Evolutionary conservation across 2,113 vertebrate genomes (phyloP), one percentile per base, ranked within the genome.

Genomic region (Synchiropus splendidus): DNA sequence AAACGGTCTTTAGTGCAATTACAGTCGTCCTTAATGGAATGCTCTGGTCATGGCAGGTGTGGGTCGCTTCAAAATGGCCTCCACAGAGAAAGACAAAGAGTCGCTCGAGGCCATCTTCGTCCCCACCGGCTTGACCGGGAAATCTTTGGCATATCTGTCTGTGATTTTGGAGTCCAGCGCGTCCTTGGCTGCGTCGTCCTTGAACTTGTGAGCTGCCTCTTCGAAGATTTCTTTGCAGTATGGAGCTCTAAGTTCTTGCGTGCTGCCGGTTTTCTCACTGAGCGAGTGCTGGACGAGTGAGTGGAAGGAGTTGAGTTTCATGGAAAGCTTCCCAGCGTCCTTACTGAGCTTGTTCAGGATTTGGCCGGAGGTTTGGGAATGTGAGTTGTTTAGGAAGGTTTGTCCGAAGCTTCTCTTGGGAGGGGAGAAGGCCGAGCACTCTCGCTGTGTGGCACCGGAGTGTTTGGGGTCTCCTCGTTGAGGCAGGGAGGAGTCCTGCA

Each of bases 71-170:
- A 98, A 87, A 49, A 98, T 97, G 64, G 95, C 91, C 53, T 98
- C 94, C 60, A 98, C 95, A 1, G 95, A 98, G 79, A 97, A 98
- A 1, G 93, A 91, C 69, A 98, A 65, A 0, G 90, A 84, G 47
- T 97, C 95, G 12, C 69, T 56, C 40, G 87, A 15, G 0, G 86
- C 67, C 69, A 88, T 77, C 80, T 93, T 97, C 58, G 77, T 83
- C 52, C 88, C 78, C 35, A 79, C 59, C 17, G 94, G 84, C 67
- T 93, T 94, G 27, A 78, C 75, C 51, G 75, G 77, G 5, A 85
- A 83, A 77, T 92, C 87, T 82, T 89, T 92, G 31, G 80, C 50
- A 0, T 78, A 86, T 57, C 86, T 87, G 39, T 92, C 90, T 31
- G 72, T 63, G 48, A 83, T 70, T 62, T 87, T 90, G 32, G 69